Conservation (phyloP, 2,888 invertebrate genomes). For the Atrina japonica region DNA sequence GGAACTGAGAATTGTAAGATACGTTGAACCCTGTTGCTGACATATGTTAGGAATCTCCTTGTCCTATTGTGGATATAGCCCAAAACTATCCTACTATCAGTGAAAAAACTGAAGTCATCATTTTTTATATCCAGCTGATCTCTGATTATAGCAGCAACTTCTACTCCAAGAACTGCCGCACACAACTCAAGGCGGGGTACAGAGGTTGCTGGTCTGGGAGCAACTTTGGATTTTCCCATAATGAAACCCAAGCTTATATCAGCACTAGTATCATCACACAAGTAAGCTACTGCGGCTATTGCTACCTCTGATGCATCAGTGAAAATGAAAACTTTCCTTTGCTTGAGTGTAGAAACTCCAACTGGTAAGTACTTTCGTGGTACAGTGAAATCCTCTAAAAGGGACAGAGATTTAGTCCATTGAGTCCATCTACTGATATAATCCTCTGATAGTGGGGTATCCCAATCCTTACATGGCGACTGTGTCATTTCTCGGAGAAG, state of each 20-base stretch:
- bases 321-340: not conserved
- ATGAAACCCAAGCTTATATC: not conserved
- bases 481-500: conserved; percentile 6
- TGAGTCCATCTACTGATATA: not conserved
- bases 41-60: conserved; percentile 49
- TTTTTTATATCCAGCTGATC: conserved; percentile 30
- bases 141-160: conserved; percentile 36
- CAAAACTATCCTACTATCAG: conserved; percentile 48
- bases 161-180: conserved; percentile 50
- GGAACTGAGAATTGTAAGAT: conserved; percentile 33
- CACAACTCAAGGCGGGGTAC: conserved; percentile 43
- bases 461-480: not conserved
- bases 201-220: conserved; percentile 2
- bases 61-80: conserved; percentile 47
- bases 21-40: conserved; percentile 42
- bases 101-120: conserved; percentile 35
- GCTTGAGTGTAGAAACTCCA: not conserved
- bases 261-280: not conserved
- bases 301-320: not conserved
- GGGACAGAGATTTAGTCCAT: not conserved
- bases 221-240: conserved; percentile 19
- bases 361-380: not conserved
- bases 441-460: not conserved
- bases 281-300: conserved; percentile 9
- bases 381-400: not conserved